Evolutionary conservation across 2,888 invertebrate genomes (phyloP).

Genomic region (Corythucha ciliata): DNA sequence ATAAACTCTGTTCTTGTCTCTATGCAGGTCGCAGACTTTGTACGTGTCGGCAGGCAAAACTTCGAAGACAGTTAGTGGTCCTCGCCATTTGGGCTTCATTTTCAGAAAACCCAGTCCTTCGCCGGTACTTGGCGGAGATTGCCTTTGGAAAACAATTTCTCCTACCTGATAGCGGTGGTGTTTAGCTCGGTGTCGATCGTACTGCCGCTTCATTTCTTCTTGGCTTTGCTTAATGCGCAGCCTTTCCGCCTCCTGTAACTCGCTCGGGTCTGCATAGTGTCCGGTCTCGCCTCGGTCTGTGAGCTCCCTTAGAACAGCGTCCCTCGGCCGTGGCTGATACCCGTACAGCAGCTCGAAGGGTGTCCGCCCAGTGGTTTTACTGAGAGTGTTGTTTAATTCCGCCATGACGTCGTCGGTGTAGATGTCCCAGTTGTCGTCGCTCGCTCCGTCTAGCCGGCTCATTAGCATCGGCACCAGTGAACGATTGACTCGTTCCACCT

Average conservation of each 20-base stretch:
- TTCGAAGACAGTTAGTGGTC: background rate
- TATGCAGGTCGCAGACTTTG: background rate
- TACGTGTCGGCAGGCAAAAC: background rate
- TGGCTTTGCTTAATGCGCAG: too few relatives aligned
- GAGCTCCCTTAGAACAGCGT: too few relatives aligned
- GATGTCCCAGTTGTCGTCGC: background rate
- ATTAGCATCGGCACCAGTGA: background rate
- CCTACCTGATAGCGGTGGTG: background rate
- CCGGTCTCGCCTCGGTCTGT: too few relatives aligned
- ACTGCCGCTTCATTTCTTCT: too few relatives aligned
- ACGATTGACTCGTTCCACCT: background rate
- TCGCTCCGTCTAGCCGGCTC: background rate
- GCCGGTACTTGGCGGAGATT: background rate
- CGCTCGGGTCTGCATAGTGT: too few relatives aligned
- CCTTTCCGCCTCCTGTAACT: too few relatives aligned
- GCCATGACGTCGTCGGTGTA: background rate
- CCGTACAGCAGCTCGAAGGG: background rate
- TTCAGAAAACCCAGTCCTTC: background rate
- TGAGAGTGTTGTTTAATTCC: background rate
- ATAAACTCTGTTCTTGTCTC: background rate
- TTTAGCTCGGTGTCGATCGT: too few relatives aligned
- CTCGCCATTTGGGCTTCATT: background rate
- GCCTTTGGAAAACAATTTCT: background rate
- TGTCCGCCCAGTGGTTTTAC: slow-evolving; percentile 1
- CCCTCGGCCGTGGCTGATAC: background rate